Evolutionary conservation across 2,113 vertebrate species (phyloP), one percentile per base, ranked within the genome.

Genomic region (Boleophthalmus pectinirostris): DNA sequence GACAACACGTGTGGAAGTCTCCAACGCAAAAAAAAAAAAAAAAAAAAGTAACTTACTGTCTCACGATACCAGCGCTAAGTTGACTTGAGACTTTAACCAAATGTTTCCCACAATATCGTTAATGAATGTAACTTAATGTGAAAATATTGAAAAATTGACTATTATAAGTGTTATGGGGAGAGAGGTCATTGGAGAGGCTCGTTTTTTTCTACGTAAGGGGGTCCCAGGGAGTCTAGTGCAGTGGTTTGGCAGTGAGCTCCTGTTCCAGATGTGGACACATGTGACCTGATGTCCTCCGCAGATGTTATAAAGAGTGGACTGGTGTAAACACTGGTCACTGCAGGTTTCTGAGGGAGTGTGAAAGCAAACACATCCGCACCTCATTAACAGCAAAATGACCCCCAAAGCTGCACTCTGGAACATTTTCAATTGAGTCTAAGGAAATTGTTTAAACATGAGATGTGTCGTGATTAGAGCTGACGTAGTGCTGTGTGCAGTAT

Each of bases 61-160:
- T 85, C 81, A 7, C 56, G 78, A 84, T 66, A n/a, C 73, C 14
- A 25, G 57, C 75, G 75, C 82, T 25, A 21, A 77, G 81, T 66
- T 84, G 64, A 78, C 56, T 51, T 66, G 74, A 82, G 82, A 75
- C 69, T 58, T 68, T 68, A 16, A 18, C 29, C n/a, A 70, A 69
- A 78, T 15, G 51, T 85, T 89, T 91, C 87, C 82, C 83, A 89
- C 77, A 83, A 87, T 21, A 78, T 73, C 79, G 83, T 74, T 78
- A 74, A 89, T 84, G 47, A 54, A 51, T 18, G 16, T 51, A 20
- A 83, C 77, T 76, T 74, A 69, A 69, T 74, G 70, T 68, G 72
- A 77, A 66, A 69, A 33, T 61, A 3, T 29, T 79, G 74, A 80
- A 75, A 58, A 80, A 78, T 80, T 65, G 84, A 82, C 67, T 78